Conservation (phyloP, 1,140 invertebrate genomes). For the Triops cancriformis region DNA sequence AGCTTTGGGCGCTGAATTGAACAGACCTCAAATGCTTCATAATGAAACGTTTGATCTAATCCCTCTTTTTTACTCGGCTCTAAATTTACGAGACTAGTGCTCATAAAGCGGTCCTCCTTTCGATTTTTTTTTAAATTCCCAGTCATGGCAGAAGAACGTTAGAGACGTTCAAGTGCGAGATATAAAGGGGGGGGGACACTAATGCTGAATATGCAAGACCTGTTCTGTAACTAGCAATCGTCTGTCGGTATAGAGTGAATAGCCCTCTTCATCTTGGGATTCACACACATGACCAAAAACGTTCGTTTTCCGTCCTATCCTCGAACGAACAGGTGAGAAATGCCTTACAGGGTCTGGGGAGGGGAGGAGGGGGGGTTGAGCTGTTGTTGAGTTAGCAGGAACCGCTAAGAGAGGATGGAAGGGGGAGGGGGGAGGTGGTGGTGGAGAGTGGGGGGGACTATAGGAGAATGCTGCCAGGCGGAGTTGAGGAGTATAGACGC, state of each 20-base stretch:
- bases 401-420: background rate
- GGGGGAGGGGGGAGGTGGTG: background rate
- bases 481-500: background rate
- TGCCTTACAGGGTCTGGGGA: background rate
- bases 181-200: background rate
- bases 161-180: background rate
- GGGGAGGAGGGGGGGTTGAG: background rate
- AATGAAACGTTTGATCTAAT: background rate
- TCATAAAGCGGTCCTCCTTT: background rate
- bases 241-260: no score
- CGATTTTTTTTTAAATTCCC: background rate
- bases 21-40: no score
- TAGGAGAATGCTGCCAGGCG: background rate
- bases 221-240: no score
- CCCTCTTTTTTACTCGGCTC: background rate
- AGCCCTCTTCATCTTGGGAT: background rate
- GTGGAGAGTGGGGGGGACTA: background rate
- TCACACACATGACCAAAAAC: background rate
- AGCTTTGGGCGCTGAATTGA: no score
- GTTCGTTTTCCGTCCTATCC: background rate
- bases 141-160: background rate
- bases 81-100: background rate
- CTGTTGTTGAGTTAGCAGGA: background rate
- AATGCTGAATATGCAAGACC: no score
- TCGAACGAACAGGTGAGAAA: background rate